Base-by-base conservation (phyloP, 1,140 invertebrate genomes). In the Teleogryllus occipitalis region DNA sequence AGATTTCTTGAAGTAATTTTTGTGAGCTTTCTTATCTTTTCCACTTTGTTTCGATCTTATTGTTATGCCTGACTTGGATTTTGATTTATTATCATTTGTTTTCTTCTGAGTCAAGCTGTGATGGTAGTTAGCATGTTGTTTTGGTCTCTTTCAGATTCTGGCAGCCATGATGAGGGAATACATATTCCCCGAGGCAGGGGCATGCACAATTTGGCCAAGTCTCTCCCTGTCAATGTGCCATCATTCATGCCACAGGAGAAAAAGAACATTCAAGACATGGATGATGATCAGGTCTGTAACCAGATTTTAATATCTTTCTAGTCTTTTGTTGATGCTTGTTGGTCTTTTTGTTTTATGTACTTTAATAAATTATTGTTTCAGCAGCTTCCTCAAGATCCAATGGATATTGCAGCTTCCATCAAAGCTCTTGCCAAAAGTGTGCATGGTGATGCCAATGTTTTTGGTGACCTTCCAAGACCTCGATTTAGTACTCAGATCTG, bases 361-460 rank as follows among this genome's bases (percentile, higher is more conserved):
- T 65, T 14, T 46, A 46, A 48, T 78, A 21, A 46, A 81, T 82
- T 77, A 77, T 47, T 79, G 82, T 85, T 80, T 75, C 83, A 83
- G 76, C 81, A 76, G 82, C 81, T 72, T n/a, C 80, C 81, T 7
- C 83, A 84, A 48, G 82, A 87, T 54, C 87, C 90, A 73, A 85
- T 90, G 79, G 93, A 96, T 83, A 96, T 96, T 83, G 93, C 94
- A 81, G 94, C 94, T 72, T 95, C 93, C 83, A 96, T 96, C 82
- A 93, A 94, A 86, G 95, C 94, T 27, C 85, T 96, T 82, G 94
- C 95, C 72, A 92, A 93, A 82, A 96, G 94, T 83, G 93, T 96
- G 75, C 93, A 95, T 86, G 94, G 93, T 81, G 93, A 95, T 86
- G 87, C 90, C 49, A 85, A 87, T 80, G 92, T 95, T 81, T 96